A percentile compares a stretch with the other conserved stretches of the same genome.
Conservation (phyloP, 2,113 vertebrate species). For the Chunga burmeisteri region DNA sequence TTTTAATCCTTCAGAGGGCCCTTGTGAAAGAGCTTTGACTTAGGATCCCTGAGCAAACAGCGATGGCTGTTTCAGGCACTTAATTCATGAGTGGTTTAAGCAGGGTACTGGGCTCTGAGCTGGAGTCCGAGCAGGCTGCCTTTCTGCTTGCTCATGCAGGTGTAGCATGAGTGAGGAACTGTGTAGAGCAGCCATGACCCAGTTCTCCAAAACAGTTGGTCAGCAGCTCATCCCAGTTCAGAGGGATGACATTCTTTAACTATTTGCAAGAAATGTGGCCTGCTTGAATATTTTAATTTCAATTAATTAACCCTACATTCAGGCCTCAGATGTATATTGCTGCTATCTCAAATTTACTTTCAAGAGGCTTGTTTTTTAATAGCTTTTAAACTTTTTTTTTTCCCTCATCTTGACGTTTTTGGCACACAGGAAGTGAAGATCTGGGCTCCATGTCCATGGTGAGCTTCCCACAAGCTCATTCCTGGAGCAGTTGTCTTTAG, state of each 20-base stretch:
- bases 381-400: background rate
- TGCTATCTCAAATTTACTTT: background rate
- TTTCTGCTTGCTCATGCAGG: background rate
- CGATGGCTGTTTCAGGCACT: accelerated
- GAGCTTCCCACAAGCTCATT: background rate
- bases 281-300: background rate
- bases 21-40: background rate
- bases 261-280: no score
- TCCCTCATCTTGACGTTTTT: background rate
- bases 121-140: background rate
- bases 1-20: background rate
- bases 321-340: background rate
- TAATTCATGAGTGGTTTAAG: background rate
- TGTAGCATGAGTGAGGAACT: background rate
- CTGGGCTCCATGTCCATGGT: background rate
- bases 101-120: background rate
- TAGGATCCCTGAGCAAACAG: background rate
- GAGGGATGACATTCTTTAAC: accelerated
- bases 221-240: background rate
- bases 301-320: background rate
- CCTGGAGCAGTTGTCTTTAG: background rate
- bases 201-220: background rate
- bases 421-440: background rate
- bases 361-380: background rate
- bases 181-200: accelerated